phyloP scores from a whole-genome alignment of 2,797 vertebrate species.

The Antennarius maculatus region DNA sequence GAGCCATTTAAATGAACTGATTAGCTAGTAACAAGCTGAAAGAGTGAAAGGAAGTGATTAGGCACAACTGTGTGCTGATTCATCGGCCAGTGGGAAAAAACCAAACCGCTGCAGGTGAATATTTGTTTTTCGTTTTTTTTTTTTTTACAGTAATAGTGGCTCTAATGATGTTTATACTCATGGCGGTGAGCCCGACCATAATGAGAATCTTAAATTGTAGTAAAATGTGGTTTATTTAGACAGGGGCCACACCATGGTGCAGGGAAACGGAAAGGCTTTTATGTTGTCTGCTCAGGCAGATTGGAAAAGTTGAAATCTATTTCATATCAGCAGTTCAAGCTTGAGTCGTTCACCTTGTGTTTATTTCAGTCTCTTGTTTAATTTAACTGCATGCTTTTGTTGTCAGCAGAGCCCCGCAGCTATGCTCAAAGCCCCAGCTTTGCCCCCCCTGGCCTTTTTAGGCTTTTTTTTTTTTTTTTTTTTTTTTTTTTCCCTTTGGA shows the following conservation, averaged over 20 bases:
- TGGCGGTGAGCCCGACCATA: constrained; percentile 33
- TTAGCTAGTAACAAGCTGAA: constrained; percentile 74
- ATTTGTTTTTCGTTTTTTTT: constrained; percentile 55
- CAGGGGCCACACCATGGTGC: constrained; percentile 19
- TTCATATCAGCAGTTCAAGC: constrained; percentile 44
- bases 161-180: constrained; percentile 57
- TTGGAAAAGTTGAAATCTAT: constrained; percentile 50
- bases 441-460: constrained; percentile 58
- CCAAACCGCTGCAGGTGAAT: constrained; percentile 65
- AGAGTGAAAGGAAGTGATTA: constrained; percentile 76
- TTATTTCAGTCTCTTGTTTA: constrained; percentile 70
- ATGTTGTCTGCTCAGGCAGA: constrained; percentile 34
- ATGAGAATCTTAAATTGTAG: constrained; percentile 55
- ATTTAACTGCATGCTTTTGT: constrained; percentile 62
- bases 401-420: constrained; percentile 59
- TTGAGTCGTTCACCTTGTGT: constrained; percentile 58
- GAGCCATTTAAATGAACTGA: constrained; percentile 74
- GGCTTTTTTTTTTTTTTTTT: constrained; percentile 35
- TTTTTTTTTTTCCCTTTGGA: constrained; percentile 36
- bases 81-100: constrained; percentile 56
- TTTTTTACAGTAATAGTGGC: constrained; percentile 43
- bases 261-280: constrained; percentile 35
- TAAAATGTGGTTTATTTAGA: constrained; percentile 57
- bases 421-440: constrained; percentile 55
- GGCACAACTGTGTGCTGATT: constrained; percentile 61